Base-by-base conservation (phyloP, 2,888 invertebrate species). In the Cynaeus angustus region DNA sequence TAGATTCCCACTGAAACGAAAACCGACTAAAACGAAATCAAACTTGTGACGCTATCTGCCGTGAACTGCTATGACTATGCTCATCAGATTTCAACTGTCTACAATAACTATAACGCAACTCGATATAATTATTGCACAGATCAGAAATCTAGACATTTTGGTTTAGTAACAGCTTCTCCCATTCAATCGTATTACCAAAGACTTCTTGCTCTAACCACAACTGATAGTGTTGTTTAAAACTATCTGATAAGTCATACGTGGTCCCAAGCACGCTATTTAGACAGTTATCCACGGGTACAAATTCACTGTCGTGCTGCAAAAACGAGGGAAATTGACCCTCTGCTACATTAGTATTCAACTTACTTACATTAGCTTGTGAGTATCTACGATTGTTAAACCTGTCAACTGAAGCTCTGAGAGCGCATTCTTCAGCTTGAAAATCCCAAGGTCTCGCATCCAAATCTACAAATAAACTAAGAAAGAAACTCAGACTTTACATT, bases 371-470 rank as follows among this genome's bases (percentile, higher is more conserved):
- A 46, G 77, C 69, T 45, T 81, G 81, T 7, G 79, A 79, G 68
- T 99, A 99, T 73, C 99, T 89, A 14, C 99, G 90, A 81, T 94
- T 92, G 85, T 99, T 99, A 82, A 99, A 99, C 69, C 96, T 90
- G 86, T 99, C 99, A 1, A 99, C 98, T 74, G 95, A 95, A 0
- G 94, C 93, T 71, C 98, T 90, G 67, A 99, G 86, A 8, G 96
- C 93, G 84, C 97, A 97, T 83, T 99, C 99, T 84, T 99, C 99
- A 30, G 95, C 96, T 86, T 99, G 95, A 79, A 96, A 99, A 84
- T 99, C 98, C 98, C 98, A 98, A 0, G 98, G 98, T 70, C 97
- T 89, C 0, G 98, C 98, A 86, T 99, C 98, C 79, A 98, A 90
- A 87, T 98, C 95, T 91, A 67, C 26, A 79, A 21, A 21, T 4